Conservation (phyloP, 2,888 invertebrate genomes). For the Pyrochroa serraticornis region DNA sequence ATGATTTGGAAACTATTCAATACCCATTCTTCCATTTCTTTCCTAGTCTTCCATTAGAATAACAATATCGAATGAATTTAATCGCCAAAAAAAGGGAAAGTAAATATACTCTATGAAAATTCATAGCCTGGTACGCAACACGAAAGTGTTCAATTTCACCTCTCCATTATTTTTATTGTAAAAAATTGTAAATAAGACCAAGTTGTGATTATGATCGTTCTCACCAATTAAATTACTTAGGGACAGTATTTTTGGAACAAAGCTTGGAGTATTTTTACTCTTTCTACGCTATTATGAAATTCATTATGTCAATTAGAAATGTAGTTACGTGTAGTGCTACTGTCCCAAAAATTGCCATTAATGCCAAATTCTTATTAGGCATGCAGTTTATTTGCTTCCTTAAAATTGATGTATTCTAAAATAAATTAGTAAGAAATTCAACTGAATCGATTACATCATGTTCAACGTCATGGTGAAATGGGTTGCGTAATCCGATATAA, state of each 20-base stretch:
- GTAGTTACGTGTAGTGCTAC: too few relatives aligned
- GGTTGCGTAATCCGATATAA: slow-evolving; percentile 8
- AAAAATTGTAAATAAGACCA: too few relatives aligned
- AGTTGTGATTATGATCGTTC: too few relatives aligned
- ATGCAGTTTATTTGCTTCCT: too few relatives aligned
- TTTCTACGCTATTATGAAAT: too few relatives aligned
- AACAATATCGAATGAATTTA: slow-evolving; percentile 13
- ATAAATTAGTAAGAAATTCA: slow-evolving; percentile 13
- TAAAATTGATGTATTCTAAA: too few relatives aligned
- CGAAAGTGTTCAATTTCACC: slow-evolving; percentile 18
- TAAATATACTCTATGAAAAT: slow-evolving; percentile 11
- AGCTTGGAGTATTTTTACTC: too few relatives aligned
- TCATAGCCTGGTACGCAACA: slow-evolving; percentile 9
- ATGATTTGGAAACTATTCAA: neutral
- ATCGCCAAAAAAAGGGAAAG: slow-evolving; percentile 9
- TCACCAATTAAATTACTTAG: too few relatives aligned
- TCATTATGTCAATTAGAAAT: too few relatives aligned
- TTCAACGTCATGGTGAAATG: slow-evolving; percentile 1
- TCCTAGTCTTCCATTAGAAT: slow-evolving; percentile 3
- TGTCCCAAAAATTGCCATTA: too few relatives aligned
- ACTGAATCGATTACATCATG: slow-evolving; percentile 2
- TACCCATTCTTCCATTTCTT: slow-evolving; percentile 6
- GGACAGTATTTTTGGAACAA: too few relatives aligned
- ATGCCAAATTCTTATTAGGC: too few relatives aligned
- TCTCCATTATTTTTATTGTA: neutral